Base-by-base conservation (phyloP, 2,888 invertebrate genomes). In the Tanypteryx hageni region DNA sequence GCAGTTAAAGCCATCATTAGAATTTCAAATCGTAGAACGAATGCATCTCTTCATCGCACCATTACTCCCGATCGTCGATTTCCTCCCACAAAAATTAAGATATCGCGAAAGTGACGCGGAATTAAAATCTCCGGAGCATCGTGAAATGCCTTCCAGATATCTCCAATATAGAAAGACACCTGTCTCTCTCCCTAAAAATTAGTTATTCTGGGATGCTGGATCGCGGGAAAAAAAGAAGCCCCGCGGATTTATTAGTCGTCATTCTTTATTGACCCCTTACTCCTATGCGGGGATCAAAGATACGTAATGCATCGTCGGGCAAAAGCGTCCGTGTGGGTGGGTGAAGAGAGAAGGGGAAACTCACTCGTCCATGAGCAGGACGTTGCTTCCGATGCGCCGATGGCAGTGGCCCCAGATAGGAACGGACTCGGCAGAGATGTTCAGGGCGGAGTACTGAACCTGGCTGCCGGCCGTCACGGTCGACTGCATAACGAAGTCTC, bases 381-480 rank as follows among this genome's bases (percentile, higher is more conserved):
- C 96, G 94, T 96, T 96, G 94, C 96, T 96, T 92, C 96, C 96
- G 93, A 96, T 95, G 92, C 96, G 95, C 93, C 95, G 95, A 94
- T 96, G 96, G 94, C 97, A 97, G 93, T 95, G 96, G 27, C 97
- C 97, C 96, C 97, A 97, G 92, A 96, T 96, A 11, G 96, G 96
- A 93, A 97, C 96, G 58, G 96, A 96, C 93, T 96, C 96, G 92
- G 95, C 96, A n/a, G 96, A 96, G 93, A 97, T 96, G 94, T 96
- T 96, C 92, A 97, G 95, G 92, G 95, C 95, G 92, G 96, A 96
- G 94, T 97, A 97, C 93, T 96, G 96, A 93, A 97, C 95, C 61
- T 93, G 94, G 92, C 95, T 95, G 93, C 95, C 95, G n/a, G 95
- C 95, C 14, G 95, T 94, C 93, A 93, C 93, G 16, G 94, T 93